These are phyloP conservation scores for Melipona beecheii DNA, from an alignment of 2,888 invertebrate genomes.

Conservation along the genomic window DNA sequence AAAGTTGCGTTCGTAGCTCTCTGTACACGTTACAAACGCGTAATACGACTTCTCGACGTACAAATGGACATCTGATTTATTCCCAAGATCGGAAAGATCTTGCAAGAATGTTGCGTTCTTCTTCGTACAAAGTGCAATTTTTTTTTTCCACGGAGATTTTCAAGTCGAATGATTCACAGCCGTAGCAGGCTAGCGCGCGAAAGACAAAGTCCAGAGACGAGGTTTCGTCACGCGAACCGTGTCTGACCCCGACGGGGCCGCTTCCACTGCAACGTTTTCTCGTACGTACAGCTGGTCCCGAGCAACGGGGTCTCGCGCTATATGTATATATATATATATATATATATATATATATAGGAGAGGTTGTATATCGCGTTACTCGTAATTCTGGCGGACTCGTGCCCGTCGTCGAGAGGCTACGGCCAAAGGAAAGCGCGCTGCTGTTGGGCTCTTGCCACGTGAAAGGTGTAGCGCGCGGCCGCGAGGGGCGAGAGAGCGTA, in stretches of 20 bases:
- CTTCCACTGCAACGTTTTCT: slow-evolving; percentile 26
- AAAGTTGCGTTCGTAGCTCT: no score
- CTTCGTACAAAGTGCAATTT: no score
- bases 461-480: neutral
- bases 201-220: slow-evolving; percentile 28
- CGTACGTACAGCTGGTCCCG: slow-evolving; percentile 6
- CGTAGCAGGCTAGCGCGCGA: neutral
- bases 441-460: neutral
- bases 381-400: slow-evolving; percentile 58
- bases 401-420: slow-evolving; percentile 35
- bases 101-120: no score
- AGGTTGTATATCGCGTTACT: slow-evolving; percentile 67
- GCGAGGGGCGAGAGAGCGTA: slow-evolving; percentile 47
- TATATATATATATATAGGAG: slow-evolving; percentile 7
- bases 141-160: no score
- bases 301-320: slow-evolving; percentile 13
- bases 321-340: neutral
- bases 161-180: neutral
- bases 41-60: no score
- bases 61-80: no score
- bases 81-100: no score
- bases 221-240: slow-evolving; percentile 32
- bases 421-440: slow-evolving; percentile 19
- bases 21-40: no score
- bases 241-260: slow-evolving; percentile 36